Evolutionary conservation across 2,113 vertebrate species (phyloP).

Genomic region (Myrmecobius fasciatus): DNA sequence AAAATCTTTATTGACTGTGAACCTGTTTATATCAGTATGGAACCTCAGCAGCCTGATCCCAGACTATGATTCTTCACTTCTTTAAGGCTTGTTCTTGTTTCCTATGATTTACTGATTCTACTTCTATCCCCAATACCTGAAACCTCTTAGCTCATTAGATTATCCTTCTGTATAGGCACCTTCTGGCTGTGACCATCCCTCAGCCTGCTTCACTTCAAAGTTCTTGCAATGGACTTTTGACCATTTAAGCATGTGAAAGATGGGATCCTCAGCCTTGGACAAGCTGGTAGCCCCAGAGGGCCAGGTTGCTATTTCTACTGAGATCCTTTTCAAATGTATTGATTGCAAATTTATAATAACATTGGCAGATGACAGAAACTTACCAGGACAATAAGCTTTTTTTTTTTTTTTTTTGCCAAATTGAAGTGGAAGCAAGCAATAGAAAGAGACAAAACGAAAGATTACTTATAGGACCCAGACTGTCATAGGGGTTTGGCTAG

Average conservation of each 20-base stretch:
- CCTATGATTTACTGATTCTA: neutral
- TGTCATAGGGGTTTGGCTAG: neutral
- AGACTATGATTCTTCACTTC: neutral
- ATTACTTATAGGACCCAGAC: neutral
- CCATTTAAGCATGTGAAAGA: neutral
- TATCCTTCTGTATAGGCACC: neutral
- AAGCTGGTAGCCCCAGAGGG: neutral
- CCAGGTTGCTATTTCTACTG: constrained; percentile 4
- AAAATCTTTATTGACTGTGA: neutral
- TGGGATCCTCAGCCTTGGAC: neutral
- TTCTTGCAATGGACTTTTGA: neutral
- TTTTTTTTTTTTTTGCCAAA: neutral
- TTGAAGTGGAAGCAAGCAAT: neutral
- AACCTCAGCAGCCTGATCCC: neutral
- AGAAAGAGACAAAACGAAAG: neutral
- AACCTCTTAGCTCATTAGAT: neutral
- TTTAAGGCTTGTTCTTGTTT: neutral
- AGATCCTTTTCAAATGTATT: constrained; percentile 6
- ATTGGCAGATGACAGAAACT: neutral
- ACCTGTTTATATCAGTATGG: neutral
- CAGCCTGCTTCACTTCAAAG: neutral
- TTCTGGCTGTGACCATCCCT: neutral
- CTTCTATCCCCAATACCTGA: neutral
- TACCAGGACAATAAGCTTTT: neutral
- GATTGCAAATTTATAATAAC: neutral